These are phyloP conservation scores for Cyanoderma ruficeps DNA, from an alignment of 2,113 vertebrate species.

Conservation along the genomic window DNA sequence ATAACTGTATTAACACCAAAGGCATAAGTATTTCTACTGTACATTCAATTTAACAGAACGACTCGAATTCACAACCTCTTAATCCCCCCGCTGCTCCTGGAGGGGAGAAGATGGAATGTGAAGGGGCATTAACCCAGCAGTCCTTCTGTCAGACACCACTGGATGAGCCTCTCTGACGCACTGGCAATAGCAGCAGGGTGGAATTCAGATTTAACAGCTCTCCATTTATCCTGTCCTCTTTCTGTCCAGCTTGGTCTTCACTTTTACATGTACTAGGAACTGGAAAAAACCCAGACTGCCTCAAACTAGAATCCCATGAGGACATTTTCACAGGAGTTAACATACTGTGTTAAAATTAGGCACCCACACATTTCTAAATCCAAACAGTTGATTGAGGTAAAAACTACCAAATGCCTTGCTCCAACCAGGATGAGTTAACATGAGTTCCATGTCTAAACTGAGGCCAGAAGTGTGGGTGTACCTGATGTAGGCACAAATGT, in stretches of 20 bases:
- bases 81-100: neutral
- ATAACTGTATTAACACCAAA: neutral
- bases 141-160: neutral
- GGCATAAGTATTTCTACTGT: neutral
- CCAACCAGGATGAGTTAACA: conserved; percentile 15
- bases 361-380: conserved; percentile 53
- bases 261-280: neutral
- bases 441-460: neutral
- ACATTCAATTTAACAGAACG: neutral
- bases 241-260: neutral
- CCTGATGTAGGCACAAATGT: neutral
- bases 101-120: neutral
- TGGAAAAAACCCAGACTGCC: neutral
- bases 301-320: conserved; percentile 5
- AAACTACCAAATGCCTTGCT: conserved; percentile 28
- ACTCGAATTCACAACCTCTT: neutral
- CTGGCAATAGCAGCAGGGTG: neutral
- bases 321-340: conserved; percentile 28
- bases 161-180: neutral
- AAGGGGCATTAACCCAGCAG: neutral
- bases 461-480: conserved; percentile 34
- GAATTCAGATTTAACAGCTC: neutral
- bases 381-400: conserved; percentile 39
- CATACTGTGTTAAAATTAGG: conserved; percentile 30
- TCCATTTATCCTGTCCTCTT: neutral